Conservation (phyloP, 2,888 invertebrate species). For the Eupithecia subfuscata region DNA sequence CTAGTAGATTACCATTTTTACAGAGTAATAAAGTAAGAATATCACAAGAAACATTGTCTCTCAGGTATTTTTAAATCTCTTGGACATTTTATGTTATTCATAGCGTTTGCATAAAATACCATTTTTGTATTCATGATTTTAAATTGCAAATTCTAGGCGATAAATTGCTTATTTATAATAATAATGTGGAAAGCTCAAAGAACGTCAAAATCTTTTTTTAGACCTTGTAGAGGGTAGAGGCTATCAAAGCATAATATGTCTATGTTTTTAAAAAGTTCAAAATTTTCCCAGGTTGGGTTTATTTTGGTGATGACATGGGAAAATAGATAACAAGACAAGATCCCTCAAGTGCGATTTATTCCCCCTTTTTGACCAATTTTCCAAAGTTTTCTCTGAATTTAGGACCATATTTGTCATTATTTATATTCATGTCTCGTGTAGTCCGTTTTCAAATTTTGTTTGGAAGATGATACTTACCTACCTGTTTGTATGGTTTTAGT, state of each 20-base stretch:
- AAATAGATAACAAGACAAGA: no score
- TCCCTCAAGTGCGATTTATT: no score
- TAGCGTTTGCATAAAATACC: not conserved
- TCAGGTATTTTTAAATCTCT: not conserved
- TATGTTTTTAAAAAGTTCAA: not conserved
- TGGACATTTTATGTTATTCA: not conserved
- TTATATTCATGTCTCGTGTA: constrained; percentile 47
- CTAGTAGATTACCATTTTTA: not conserved
- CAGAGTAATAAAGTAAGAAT: not conserved
- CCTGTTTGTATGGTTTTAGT: not conserved
- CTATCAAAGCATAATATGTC: not conserved
- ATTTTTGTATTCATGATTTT: constrained; percentile 8
- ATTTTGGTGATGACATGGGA: not conserved
- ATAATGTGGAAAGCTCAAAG: not conserved
- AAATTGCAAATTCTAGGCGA: not conserved
- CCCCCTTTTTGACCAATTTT: no score
- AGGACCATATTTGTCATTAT: constrained; percentile 3
- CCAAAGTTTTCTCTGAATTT: not conserved
- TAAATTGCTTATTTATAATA: not conserved
- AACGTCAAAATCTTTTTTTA: not conserved
- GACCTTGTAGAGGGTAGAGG: not conserved
- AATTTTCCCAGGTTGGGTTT: not conserved
- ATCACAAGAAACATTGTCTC: not conserved
- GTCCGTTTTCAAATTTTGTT: constrained; percentile 22
- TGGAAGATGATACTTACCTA: not conserved